Evolutionary conservation across 2,797 vertebrate genomes (phyloP).

Genomic region (Anniella stebbinsi): DNA sequence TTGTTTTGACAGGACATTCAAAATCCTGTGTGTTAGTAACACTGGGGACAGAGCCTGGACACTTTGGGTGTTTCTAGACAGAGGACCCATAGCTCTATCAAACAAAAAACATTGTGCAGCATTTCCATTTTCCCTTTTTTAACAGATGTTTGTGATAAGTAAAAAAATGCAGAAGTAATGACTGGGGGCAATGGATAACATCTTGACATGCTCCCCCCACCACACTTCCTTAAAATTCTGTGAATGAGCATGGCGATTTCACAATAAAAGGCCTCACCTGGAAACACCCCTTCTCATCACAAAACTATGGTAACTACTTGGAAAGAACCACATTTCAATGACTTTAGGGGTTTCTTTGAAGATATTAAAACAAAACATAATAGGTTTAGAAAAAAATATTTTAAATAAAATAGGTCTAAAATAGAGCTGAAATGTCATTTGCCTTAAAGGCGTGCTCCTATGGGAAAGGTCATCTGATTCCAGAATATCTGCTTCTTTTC

Average conservation of each 20-base stretch:
- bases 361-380: neutral
- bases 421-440: neutral
- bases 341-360: neutral
- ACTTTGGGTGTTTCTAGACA: neutral
- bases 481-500: constrained; percentile 39
- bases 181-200: too few relatives aligned
- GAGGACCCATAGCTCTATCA: neutral
- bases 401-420: neutral
- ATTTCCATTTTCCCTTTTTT: neutral
- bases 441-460: constrained; percentile 28
- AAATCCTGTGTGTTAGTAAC: neutral
- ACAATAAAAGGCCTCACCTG: too few relatives aligned
- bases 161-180: too few relatives aligned
- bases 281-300: neutral
- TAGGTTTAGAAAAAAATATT: constrained; percentile 16
- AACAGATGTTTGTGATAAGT: too few relatives aligned
- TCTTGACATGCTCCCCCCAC: too few relatives aligned
- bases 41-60: neutral
- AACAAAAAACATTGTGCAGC: neutral
- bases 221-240: too few relatives aligned
- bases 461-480: neutral
- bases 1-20: neutral
- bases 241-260: too few relatives aligned
- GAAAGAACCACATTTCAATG: neutral
- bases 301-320: neutral